Evolutionary conservation across 2,888 invertebrate genomes (phyloP).

Genomic region (Lissonota sp.): DNA sequence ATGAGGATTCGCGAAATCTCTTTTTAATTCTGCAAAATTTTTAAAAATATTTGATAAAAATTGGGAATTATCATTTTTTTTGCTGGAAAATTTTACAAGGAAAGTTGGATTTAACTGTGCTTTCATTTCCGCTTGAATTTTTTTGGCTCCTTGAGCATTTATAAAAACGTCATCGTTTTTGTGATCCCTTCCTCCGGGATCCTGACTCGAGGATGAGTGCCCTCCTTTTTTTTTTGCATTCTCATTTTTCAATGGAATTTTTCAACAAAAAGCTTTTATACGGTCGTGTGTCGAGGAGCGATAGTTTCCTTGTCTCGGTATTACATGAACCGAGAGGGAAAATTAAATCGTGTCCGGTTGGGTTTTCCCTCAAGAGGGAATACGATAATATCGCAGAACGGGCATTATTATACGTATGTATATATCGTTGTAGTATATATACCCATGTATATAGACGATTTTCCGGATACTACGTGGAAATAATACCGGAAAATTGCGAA

Average conservation of each 20-base stretch:
- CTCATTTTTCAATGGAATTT: conserved; percentile 26
- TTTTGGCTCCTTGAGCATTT: conserved; percentile 6
- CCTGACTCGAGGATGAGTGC: conserved; percentile 46
- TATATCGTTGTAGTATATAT: too few species aligned
- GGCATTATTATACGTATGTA: neutral
- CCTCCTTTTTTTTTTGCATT: neutral
- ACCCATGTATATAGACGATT: too few species aligned
- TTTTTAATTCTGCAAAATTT: too few species aligned
- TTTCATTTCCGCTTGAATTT: conserved; percentile 5
- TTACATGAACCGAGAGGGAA: conserved; percentile 24
- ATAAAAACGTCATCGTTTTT: conserved; percentile 20
- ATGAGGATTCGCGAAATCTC: neutral
- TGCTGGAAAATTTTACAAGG: too few species aligned
- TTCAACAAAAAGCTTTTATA: conserved; percentile 26
- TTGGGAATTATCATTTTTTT: too few species aligned
- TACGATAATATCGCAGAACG: conserved; percentile 42
- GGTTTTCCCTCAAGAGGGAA: conserved; percentile 48
- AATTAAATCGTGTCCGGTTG: conserved; percentile 61
- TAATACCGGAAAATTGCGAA: conserved; percentile 51
- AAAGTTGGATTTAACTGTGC: too few species aligned
- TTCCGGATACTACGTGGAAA: conserved; percentile 47
- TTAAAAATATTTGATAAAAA: too few species aligned
- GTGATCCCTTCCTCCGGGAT: conserved; percentile 28
- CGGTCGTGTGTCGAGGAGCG: conserved; percentile 20
- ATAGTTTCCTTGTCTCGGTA: conserved; percentile 24